A percentile compares a stretch with the other conserved stretches of the same genome.
Conservation (phyloP, 2,797 vertebrate species). For the Melanotaenia trifasciata region DNA sequence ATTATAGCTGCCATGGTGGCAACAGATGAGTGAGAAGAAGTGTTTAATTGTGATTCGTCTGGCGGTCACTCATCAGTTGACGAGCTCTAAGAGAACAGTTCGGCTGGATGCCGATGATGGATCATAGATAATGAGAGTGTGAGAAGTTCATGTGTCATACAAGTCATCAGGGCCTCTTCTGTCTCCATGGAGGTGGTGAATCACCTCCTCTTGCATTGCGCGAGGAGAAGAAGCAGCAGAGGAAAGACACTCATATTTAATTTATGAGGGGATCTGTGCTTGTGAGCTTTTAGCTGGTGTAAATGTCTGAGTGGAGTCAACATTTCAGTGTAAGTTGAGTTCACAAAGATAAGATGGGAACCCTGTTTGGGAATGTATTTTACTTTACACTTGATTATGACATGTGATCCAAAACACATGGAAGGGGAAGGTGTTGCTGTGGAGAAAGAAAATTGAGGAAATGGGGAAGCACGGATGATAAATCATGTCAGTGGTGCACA, state of each 20-base stretch:
- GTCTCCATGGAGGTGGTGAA: constrained; percentile 46
- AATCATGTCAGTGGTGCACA: constrained; percentile 34
- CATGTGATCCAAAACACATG: constrained; percentile 1
- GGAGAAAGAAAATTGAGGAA: constrained; percentile 5
- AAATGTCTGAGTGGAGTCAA: constrained; percentile 11
- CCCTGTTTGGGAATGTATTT: constrained; percentile 23
- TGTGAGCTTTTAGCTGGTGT: constrained; percentile 45
- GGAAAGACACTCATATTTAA: constrained; percentile 33
- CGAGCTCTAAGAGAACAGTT: constrained; percentile 19
- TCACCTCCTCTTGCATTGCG: constrained; percentile 39
- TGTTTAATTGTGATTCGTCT: constrained; percentile 64
- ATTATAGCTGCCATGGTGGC: constrained; percentile 27
- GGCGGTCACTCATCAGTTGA: constrained; percentile 47
- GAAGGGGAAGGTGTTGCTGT: constrained; percentile 15
- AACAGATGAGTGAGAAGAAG: constrained; percentile 21
- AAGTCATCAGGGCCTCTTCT: constrained; percentile 44
- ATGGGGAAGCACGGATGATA: constrained; percentile 30
- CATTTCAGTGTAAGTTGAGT: constrained; percentile 19
- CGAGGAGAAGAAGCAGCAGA: constrained; percentile 20
- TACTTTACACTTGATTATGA: not conserved
- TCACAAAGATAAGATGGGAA: constrained; percentile 15
- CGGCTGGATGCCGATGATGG: constrained; percentile 39
- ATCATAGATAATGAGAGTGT: constrained; percentile 60
- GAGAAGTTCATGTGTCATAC: constrained; percentile 62
- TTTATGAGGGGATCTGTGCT: constrained; percentile 17